A percentile compares a stretch with the other conserved stretches of the same genome.
Evolutionary conservation across 2,888 invertebrate genomes (phyloP).

Genomic region (Drosophila hawaiiensis): DNA sequence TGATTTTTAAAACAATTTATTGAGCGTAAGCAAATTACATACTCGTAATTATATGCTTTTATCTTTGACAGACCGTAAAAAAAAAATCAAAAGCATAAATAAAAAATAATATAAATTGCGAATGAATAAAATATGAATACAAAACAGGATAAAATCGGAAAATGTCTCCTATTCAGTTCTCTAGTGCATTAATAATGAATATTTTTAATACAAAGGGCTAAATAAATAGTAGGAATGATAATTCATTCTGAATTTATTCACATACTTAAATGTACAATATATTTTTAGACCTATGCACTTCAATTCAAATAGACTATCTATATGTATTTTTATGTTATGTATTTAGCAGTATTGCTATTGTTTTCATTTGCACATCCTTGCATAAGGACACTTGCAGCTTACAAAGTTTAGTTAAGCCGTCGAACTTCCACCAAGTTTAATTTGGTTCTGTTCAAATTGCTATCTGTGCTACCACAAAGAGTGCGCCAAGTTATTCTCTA

Average conservation of each 20-base stretch:
- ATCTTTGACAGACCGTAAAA: not conserved
- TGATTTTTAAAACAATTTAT: constrained; percentile 76
- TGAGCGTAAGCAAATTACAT: constrained; percentile 76
- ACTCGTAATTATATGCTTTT: constrained; percentile 1
- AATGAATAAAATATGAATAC: not conserved
- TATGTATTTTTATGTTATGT: not conserved
- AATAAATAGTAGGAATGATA: not conserved
- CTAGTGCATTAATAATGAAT: not conserved
- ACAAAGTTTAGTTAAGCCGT: constrained; percentile 22
- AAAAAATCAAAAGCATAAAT: not conserved
- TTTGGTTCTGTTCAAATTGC: constrained; percentile 15
- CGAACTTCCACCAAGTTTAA: constrained; percentile 15
- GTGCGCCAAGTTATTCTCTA: constrained; percentile 64
- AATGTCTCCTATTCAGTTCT: not conserved
- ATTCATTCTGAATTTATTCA: not conserved
- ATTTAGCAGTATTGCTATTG: not conserved
- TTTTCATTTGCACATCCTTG: not conserved
- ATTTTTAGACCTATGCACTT: not conserved
- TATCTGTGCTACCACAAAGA: constrained; percentile 58
- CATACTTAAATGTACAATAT: not conserved
- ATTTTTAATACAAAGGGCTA: not conserved
- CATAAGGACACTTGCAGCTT: constrained; percentile 2
- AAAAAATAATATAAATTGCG: not conserved
- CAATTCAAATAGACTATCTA: not conserved
- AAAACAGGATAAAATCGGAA: not conserved